phyloP scores from a whole-genome alignment of 2,888 invertebrate genomes.

The Seira ritae region DNA sequence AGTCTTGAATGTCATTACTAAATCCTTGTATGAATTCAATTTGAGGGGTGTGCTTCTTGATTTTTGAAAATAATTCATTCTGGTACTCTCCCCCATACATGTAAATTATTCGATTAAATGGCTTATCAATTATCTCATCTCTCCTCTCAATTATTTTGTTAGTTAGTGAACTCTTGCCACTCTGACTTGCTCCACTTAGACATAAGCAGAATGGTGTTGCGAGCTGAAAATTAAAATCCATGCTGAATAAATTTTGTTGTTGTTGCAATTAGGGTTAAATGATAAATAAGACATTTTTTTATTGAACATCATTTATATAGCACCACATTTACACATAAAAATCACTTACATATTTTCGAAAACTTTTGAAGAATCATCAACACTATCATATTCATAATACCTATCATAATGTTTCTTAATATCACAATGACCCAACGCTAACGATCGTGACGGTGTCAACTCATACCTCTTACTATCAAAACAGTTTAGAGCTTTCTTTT shows the following conservation, averaged over 20 bases:
- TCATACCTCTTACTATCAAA: conserved; percentile 50
- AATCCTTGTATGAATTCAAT: conserved; percentile 58
- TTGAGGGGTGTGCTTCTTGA: conserved; percentile 27
- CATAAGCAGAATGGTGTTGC: neutral
- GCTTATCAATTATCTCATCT: conserved; percentile 44
- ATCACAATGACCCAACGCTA: conserved; percentile 52
- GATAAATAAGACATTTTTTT: too few species aligned
- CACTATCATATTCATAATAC: too few species aligned
- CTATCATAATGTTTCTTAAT: neutral
- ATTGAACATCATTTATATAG: too few species aligned
- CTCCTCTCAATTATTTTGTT: conserved; percentile 29
- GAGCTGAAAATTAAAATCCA: too few species aligned
- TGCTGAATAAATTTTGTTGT: too few species aligned
- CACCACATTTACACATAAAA: too few species aligned
- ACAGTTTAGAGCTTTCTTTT: conserved; percentile 33
- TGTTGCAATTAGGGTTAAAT: too few species aligned
- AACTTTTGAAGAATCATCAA: too few species aligned
- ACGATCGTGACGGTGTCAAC: neutral
- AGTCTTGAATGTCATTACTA: conserved; percentile 19
- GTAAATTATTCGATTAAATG: conserved; percentile 32
- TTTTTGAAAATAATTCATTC: too few species aligned
- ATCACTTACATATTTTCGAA: too few species aligned
- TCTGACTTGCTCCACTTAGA: conserved; percentile 9
- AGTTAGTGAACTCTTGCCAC: conserved; percentile 35
- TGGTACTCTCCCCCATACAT: conserved; percentile 43